phyloP scores from a whole-genome alignment of 2,888 invertebrate species.

The Cephus rjabovi region DNA sequence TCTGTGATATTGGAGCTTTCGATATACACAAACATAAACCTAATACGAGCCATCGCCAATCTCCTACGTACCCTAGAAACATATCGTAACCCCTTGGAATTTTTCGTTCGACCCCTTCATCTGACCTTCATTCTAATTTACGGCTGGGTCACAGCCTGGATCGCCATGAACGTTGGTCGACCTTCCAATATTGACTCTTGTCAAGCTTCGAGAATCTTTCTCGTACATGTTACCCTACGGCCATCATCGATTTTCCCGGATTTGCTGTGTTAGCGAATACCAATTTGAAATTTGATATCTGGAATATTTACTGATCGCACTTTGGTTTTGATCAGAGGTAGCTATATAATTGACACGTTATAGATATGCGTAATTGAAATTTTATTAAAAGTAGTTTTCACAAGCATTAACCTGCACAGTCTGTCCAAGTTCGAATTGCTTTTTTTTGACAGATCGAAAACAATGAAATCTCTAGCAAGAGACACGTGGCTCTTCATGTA shows the following conservation, averaged over 20 bases:
- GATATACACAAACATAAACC: not conserved
- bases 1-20: not conserved
- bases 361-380: too few species aligned
- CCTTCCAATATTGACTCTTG: not conserved
- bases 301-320: not conserved
- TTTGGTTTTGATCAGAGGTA: not conserved
- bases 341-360: not conserved
- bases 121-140: not conserved
- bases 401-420: too few species aligned
- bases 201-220: not conserved
- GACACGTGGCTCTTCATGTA: too few species aligned
- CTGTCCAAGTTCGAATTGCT: too few species aligned
- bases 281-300: not conserved
- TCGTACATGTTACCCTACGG: not conserved
- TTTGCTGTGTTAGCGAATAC: not conserved
- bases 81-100: not conserved
- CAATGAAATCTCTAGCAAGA: too few species aligned
- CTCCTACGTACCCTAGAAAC: not conserved
- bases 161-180: not conserved
- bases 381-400: too few species aligned
- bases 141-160: not conserved
- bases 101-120: not conserved
- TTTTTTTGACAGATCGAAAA: too few species aligned
- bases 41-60: not conserved
- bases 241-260: not conserved